Conservation (phyloP, 2,113 vertebrate genomes). For the Thunnus maccoyii region DNA sequence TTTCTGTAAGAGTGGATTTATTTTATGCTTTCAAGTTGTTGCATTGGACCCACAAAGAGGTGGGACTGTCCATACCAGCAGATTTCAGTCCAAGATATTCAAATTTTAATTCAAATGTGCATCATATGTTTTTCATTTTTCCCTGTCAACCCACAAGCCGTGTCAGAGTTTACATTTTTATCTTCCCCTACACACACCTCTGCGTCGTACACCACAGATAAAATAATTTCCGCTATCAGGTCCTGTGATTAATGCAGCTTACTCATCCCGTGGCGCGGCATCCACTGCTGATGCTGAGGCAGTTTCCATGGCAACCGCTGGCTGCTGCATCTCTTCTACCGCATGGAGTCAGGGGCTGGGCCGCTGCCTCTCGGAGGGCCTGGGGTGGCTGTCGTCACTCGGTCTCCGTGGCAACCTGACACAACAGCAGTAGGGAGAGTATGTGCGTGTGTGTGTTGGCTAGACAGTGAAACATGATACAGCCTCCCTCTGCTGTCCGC, state of each 20-base stretch:
- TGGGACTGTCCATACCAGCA: neutral
- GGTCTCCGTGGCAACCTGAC: slow-evolving; percentile 70
- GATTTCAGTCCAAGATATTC: neutral
- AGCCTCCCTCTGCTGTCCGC: slow-evolving; percentile 54
- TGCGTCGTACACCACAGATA: neutral
- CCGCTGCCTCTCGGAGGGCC: slow-evolving; percentile 19
- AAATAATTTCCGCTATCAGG: slow-evolving; percentile 24
- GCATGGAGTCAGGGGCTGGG: slow-evolving; percentile 50
- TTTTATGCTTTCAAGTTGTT: neutral
- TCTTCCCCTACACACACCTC: neutral
- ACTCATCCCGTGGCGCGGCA: slow-evolving; percentile 54
- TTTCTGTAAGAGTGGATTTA: neutral
- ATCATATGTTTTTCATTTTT: neutral
- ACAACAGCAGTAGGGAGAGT: slow-evolving; percentile 70
- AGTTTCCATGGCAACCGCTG: slow-evolving; percentile 77
- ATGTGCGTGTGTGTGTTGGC: slow-evolving; percentile 43
- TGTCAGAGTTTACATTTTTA: neutral
- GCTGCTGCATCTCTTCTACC: slow-evolving; percentile 56
- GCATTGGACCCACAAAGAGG: neutral
- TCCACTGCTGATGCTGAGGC: slow-evolving; percentile 68
- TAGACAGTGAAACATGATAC: slow-evolving; percentile 71
- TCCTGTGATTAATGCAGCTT: slow-evolving; percentile 62
- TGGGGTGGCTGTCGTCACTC: slow-evolving; percentile 69
- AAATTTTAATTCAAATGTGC: neutral
- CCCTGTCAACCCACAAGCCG: neutral